A percentile compares a stretch with the other conserved stretches of the same genome.
phyloP scores from a whole-genome alignment of 2,797 vertebrate genomes.

The Pipistrellus pipistrellus region DNA sequence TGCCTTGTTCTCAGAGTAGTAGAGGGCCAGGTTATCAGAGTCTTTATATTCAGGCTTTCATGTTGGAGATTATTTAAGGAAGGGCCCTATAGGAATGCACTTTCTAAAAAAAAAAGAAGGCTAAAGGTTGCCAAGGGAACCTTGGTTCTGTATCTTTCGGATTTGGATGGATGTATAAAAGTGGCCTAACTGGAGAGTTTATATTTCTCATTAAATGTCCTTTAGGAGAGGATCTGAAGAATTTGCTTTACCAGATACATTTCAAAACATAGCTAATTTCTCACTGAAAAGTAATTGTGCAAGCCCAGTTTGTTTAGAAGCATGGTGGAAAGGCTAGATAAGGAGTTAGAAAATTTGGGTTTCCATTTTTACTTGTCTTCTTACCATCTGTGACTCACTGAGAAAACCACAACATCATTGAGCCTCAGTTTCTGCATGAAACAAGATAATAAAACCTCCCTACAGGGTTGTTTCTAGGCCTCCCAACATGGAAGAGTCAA shows the following conservation, averaged over 20 bases:
- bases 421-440: constrained; percentile 43
- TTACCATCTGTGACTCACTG: neutral
- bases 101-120: constrained; percentile 72
- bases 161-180: constrained; percentile 40
- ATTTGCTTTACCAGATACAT: constrained; percentile 69
- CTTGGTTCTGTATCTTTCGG: constrained; percentile 65
- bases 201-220: constrained; percentile 75
- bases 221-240: constrained; percentile 73
- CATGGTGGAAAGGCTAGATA: neutral
- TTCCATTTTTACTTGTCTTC: neutral
- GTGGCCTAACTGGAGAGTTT: constrained; percentile 65
- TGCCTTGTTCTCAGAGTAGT: neutral
- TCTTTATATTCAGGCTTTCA: constrained; percentile 66
- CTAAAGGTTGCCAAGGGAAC: constrained; percentile 76
- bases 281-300: constrained; percentile 69
- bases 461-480: neutral
- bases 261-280: constrained; percentile 66
- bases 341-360: neutral
- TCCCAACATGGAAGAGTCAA: constrained; percentile 30
- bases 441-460: constrained; percentile 34
- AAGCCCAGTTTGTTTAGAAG: constrained; percentile 38
- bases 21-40: neutral
- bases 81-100: constrained; percentile 66
- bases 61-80: constrained; percentile 4
- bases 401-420: neutral